These are phyloP conservation scores for Drosophila nasuta DNA, from an alignment of 1,140 invertebrate species.

Conservation along the genomic window DNA sequence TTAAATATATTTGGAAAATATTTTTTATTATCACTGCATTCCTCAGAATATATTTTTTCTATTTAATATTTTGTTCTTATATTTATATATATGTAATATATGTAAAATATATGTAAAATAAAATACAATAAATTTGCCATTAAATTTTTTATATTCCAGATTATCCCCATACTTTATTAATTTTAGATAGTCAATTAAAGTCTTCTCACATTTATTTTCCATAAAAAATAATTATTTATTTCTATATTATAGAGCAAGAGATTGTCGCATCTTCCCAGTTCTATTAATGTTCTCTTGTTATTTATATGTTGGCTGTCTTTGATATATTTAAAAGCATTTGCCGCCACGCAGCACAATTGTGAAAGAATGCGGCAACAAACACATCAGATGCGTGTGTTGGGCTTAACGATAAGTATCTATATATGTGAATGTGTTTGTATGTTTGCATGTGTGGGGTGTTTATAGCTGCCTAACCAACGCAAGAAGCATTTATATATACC, in stretches of 20 bases:
- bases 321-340: constrained; percentile 79
- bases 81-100: no score
- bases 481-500: constrained; percentile 56
- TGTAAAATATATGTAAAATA: no score
- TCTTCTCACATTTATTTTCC: no score
- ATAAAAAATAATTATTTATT: neutral
- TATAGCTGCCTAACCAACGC: constrained; percentile 31
- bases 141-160: neutral
- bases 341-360: constrained; percentile 64
- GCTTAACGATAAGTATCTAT: constrained; percentile 52
- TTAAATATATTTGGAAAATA: no score
- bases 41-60: no score
- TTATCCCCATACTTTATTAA: no score
- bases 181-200: no score
- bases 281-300: constrained; percentile 40
- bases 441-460: neutral
- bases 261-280: constrained; percentile 13
- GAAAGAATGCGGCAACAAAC: constrained; percentile 53
- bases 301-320: constrained; percentile 63
- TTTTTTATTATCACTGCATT: no score
- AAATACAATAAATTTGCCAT: no score
- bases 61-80: no score
- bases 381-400: constrained; percentile 25
- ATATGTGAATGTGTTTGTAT: neutral
- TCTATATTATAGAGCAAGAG: constrained; percentile 12